Evolutionary conservation across 2,113 vertebrate species (phyloP).

Genomic region (Peromyscus maniculatus): DNA sequence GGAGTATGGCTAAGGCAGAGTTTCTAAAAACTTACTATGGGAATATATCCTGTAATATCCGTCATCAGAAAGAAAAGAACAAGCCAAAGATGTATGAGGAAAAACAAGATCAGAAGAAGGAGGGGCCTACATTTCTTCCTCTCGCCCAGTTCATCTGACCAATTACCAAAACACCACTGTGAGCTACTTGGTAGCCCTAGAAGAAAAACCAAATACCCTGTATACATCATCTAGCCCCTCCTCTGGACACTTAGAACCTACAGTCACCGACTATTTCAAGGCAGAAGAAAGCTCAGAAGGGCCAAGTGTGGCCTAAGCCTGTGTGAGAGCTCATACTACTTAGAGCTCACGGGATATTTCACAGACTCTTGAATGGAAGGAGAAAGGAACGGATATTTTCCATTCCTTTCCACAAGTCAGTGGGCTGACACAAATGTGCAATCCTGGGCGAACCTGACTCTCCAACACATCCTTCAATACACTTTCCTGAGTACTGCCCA

Average conservation of each 20-base stretch:
- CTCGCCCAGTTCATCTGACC: not conserved
- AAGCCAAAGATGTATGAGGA: not conserved
- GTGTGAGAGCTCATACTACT: not conserved
- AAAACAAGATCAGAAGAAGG: not conserved
- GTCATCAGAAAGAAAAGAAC: not conserved
- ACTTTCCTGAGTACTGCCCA: not conserved
- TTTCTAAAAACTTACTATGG: not conserved
- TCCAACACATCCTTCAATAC: not conserved
- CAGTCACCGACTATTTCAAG: not conserved
- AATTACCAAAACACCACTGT: not conserved
- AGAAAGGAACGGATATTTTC: not conserved
- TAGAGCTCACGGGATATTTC: not conserved
- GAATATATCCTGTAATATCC: not conserved
- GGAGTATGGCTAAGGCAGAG: not conserved
- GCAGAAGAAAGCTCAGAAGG: not conserved
- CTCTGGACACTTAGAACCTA: not conserved
- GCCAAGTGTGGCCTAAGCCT: no score
- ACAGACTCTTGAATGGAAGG: not conserved
- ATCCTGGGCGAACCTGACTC: not conserved
- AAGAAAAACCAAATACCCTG: not conserved
- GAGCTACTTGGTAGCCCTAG: not conserved
- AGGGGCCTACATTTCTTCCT: not conserved
- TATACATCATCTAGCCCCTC: not conserved
- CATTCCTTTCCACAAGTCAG: not conserved
- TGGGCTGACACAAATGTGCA: not conserved